Percentiles rank a stretch among this genome's conserved stretches.
Conservation (phyloP, 1,140 invertebrate genomes). For the Solen grandis region DNA sequence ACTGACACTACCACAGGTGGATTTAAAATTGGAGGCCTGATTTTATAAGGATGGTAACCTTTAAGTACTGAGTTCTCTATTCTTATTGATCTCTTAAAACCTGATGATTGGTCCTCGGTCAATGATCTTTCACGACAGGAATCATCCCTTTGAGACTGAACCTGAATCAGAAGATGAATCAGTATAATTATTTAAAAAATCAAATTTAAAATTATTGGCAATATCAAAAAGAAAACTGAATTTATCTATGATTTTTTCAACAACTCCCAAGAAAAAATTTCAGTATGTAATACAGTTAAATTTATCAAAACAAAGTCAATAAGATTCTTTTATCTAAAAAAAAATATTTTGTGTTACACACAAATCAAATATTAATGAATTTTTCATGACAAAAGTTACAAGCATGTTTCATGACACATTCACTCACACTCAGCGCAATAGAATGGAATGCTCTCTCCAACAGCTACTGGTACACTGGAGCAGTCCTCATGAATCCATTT, state of each 20-base stretch:
- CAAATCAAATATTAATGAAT: too few species aligned
- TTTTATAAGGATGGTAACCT: slow-evolving; percentile 22
- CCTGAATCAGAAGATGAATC: neutral
- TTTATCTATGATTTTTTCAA: too few species aligned
- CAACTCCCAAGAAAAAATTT: too few species aligned
- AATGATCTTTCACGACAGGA: too few species aligned
- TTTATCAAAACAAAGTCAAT: neutral
- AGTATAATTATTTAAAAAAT: neutral
- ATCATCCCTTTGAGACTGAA: neutral
- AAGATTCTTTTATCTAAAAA: neutral
- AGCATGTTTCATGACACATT: too few species aligned
- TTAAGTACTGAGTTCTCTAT: slow-evolving; percentile 11
- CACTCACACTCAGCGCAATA: slow-evolving; percentile 2
- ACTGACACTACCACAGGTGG: neutral
- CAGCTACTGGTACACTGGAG: neutral
- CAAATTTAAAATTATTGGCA: neutral
- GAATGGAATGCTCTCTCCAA: slow-evolving; percentile 4
- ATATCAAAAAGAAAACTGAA: neutral
- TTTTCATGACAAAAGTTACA: too few species aligned
- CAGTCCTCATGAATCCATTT: slow-evolving; percentile 30
- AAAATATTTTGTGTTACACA: too few species aligned
- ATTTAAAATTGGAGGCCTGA: neutral
- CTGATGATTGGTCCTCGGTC: neutral
- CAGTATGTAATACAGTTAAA: neutral
- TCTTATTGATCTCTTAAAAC: too few species aligned